Base-by-base conservation (phyloP, 35 echinoderm and acorn worm genomes). In the Lytechinus variegatus region DNA sequence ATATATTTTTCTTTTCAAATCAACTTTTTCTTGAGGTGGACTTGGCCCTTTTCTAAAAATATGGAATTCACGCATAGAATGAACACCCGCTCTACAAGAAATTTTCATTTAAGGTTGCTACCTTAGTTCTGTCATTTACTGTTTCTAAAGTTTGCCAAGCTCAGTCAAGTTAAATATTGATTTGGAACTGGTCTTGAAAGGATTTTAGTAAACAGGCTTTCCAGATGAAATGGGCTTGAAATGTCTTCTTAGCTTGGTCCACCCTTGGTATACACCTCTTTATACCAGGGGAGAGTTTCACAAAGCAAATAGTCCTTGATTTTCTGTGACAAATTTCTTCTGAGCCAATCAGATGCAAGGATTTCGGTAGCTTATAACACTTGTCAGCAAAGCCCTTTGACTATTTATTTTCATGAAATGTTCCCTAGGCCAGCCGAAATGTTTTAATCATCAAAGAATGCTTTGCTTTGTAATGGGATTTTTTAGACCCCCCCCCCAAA, bases 141-240 rank as follows among this genome's bases (percentile, higher is more conserved):
- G 61, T 71, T 21, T 71, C 61, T 24, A 71, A 71, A 24, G 61
- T 71, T 71, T 71, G 61, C 61, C 61, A 21, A 71, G 61, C 61
- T 71, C 61, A 71, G 61, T 71, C 61, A 71, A 71, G 61, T 24
- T 71, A 71, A 71, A 71, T 71, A 71, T 71, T 71, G 61, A 71
- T 71, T 21, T 71, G 61, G 61, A 24, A 21, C 61, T 13, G 13
- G 61, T 19, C 24, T 71, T 16, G 24, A 71, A 71, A 71, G 61
- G 61, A 66, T 71, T 71, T 24, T 2, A 21, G 61, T 24, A 71
- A 71, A 71, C 19, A 71, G 12, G 21, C 14, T 24, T 1, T 71
- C 14, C 61, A 71, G 16, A 21, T 71, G 61, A 71, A 71, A 21
- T 71, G 24, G 16, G 61, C 33, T 44, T 44, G 33, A 44, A 44